These are phyloP conservation scores for Augochlorella aurata DNA, from an alignment of 2,888 invertebrate genomes.

Conservation along the genomic window DNA sequence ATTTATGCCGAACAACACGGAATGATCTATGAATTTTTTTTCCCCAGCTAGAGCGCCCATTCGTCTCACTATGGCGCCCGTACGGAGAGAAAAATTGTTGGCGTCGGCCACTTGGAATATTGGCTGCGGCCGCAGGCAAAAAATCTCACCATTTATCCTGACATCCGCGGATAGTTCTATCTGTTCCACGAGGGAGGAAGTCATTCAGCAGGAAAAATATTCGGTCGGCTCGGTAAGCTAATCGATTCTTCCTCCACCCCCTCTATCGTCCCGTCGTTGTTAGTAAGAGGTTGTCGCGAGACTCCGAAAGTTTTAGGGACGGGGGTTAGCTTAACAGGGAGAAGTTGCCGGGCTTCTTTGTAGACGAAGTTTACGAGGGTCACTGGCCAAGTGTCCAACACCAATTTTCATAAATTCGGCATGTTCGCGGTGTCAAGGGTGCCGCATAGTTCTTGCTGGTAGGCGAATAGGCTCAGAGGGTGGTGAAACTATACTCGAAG, in stretches of 20 bases:
- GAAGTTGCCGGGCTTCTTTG: constrained; percentile 14
- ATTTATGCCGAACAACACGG: neutral
- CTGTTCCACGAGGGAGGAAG: neutral
- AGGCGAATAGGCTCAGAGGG: neutral
- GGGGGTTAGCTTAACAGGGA: neutral
- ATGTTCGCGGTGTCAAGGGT: neutral
- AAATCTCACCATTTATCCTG: constrained; percentile 1
- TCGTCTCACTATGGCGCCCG: neutral
- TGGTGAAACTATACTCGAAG: neutral
- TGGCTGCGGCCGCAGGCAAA: neutral
- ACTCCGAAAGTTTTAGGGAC: constrained; percentile 1
- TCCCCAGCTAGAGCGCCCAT: neutral
- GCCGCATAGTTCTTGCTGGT: neutral
- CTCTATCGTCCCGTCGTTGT: neutral
- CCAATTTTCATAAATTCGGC: constrained; percentile 16
- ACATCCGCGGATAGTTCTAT: constrained; percentile 14
- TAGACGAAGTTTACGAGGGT: constrained; percentile 14
- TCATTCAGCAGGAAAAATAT: constrained; percentile 1
- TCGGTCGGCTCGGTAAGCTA: constrained; percentile 12
- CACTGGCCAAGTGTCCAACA: constrained; percentile 1
- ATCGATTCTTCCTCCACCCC: constrained; percentile 9
- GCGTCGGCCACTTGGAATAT: neutral
- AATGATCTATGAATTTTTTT: neutral
- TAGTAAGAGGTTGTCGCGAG: neutral
- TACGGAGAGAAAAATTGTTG: neutral